Conservation (phyloP, 2,113 vertebrate species). For the Raja brachyura region DNA sequence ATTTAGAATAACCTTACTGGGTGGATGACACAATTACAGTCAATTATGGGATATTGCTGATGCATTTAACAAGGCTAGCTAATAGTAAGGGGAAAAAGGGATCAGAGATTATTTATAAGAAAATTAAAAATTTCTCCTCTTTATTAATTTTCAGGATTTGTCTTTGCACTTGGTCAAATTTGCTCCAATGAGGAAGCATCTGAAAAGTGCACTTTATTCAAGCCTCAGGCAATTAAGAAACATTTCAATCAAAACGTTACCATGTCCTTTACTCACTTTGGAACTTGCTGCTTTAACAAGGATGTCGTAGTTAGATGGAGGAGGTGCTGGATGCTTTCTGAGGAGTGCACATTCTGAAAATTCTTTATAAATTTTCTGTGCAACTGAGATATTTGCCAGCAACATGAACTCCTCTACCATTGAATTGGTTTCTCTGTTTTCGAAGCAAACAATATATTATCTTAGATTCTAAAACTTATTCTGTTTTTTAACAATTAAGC, state of each 20-base stretch:
- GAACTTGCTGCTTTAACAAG: slow-evolving; percentile 84
- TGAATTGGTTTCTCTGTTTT: slow-evolving; percentile 89
- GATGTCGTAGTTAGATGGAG: slow-evolving; percentile 91
- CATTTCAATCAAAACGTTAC: background rate
- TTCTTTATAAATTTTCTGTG: slow-evolving; percentile 90
- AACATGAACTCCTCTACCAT: slow-evolving; percentile 99
- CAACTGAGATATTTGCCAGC: slow-evolving; percentile 93
- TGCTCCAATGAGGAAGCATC: background rate
- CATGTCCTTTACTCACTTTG: slow-evolving; percentile 57
- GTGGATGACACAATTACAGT: no score
- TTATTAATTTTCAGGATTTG: no score
- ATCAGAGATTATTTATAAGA: no score
- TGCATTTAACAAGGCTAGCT: no score
- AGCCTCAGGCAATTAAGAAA: background rate
- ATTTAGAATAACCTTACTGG: no score
- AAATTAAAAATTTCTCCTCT: no score
- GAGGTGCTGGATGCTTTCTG: slow-evolving; percentile 89
- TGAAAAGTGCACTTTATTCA: background rate
- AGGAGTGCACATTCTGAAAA: slow-evolving; percentile 89
- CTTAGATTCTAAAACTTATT: background rate
- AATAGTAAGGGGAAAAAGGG: no score
- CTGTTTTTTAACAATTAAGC: background rate
- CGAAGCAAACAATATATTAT: background rate
- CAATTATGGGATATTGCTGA: no score
- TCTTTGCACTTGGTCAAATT: background rate